These are phyloP conservation scores for Dendrocincla fuliginosa DNA, from an alignment of 2,797 vertebrate species.

Conservation along the genomic window DNA sequence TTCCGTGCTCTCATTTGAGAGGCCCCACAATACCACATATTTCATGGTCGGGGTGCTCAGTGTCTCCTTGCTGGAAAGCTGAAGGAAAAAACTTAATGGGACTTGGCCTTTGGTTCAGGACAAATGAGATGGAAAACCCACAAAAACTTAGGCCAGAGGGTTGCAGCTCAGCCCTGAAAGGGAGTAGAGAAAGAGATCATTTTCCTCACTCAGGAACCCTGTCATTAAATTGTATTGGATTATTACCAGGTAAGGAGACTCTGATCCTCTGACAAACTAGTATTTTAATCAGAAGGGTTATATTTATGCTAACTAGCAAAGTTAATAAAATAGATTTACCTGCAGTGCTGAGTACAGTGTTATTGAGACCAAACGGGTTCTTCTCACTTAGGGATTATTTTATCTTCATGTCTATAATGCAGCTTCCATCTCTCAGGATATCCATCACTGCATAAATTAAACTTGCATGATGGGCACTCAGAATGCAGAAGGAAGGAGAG, in stretches of 20 bases:
- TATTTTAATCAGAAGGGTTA: not conserved
- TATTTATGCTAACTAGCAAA: not conserved
- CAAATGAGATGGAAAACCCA: not conserved
- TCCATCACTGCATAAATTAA: slow-evolving; percentile 26
- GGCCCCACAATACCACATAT: not conserved
- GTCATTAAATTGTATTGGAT: not conserved
- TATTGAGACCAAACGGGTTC: not conserved
- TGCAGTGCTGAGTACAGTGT: not conserved
- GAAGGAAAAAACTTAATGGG: not conserved
- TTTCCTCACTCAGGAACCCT: not conserved
- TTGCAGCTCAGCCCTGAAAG: not conserved
- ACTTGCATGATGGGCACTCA: not conserved
- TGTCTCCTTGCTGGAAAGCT: not conserved
- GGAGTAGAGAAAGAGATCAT: not conserved
- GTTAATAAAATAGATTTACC: slow-evolving; percentile 13
- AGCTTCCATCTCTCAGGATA: slow-evolving; percentile 26
- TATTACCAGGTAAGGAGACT: not conserved
- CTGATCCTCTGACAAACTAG: not conserved
- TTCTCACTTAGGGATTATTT: slow-evolving; percentile 41
- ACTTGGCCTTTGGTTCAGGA: not conserved
- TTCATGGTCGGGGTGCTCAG: not conserved
- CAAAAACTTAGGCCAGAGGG: not conserved
- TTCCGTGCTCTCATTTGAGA: not conserved
- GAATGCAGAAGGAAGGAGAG: not conserved
- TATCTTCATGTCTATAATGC: not conserved